Evolutionary conservation across 2,113 vertebrate species (phyloP).

Genomic region (Columba janthina): DNA sequence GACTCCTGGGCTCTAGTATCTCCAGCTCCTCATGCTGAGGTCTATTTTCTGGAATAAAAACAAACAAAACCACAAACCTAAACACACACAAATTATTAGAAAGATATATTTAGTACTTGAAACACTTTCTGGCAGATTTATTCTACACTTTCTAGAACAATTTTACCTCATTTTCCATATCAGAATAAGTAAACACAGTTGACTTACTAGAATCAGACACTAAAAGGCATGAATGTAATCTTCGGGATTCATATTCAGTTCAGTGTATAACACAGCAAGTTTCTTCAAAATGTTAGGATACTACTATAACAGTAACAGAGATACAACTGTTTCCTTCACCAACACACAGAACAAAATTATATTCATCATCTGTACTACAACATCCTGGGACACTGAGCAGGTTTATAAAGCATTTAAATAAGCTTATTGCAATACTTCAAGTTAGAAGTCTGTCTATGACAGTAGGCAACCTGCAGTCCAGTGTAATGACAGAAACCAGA

Average conservation of each 20-base stretch:
- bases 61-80: no score
- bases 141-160: background rate
- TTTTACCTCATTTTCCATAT: background rate
- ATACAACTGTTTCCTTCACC: background rate
- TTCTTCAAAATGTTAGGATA: background rate
- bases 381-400: background rate
- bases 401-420: background rate
- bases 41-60: conserved; percentile 46
- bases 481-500: background rate
- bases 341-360: background rate
- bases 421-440: background rate
- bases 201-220: background rate
- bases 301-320: background rate
- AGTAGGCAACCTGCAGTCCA: background rate
- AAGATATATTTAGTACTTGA: background rate
- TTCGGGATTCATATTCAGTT: background rate
- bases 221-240: background rate
- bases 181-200: background rate
- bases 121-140: background rate
- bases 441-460: background rate
- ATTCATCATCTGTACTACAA: background rate
- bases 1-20: background rate
- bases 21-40: conserved; percentile 33
- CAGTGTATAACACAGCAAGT: background rate
- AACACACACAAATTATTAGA: background rate